phyloP scores from a whole-genome alignment of 2,113 vertebrate genomes.

The Meleagris gallopavo region DNA sequence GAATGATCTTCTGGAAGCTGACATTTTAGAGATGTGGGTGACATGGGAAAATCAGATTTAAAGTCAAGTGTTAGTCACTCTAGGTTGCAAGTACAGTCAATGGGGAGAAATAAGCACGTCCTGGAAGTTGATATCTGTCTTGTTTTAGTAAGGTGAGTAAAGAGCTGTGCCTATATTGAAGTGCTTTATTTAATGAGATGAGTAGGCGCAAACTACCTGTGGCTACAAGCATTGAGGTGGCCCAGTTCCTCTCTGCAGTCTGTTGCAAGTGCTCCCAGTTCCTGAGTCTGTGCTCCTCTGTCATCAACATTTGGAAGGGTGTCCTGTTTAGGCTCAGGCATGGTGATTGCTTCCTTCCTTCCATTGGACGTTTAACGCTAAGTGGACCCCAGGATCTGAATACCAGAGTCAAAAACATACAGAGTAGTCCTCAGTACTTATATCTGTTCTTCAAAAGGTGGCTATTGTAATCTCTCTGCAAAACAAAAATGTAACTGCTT shows the following conservation, averaged over 20 bases:
- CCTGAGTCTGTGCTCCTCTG: fast-evolving
- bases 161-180: not conserved
- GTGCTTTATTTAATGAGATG: not conserved
- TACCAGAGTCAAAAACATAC: not conserved
- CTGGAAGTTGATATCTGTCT: not conserved
- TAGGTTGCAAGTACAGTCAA: not conserved
- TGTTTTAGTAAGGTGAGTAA: not conserved
- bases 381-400: not conserved
- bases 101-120: not conserved
- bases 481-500: not conserved
- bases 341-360: not conserved
- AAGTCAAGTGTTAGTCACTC: constrained; percentile 1
- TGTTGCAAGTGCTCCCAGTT: not conserved
- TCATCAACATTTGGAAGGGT: not conserved
- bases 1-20: constrained; percentile 41
- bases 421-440: not conserved
- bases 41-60: constrained; percentile 12
- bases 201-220: not conserved
- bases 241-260: not conserved
- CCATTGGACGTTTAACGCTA: fast-evolving
- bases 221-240: not conserved
- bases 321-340: not conserved
- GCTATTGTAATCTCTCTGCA: not conserved
- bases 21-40: constrained; percentile 18
- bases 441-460: not conserved